These are phyloP conservation scores for Leptopilina syphax DNA, from an alignment of 2,888 invertebrate genomes.

Conservation along the genomic window DNA sequence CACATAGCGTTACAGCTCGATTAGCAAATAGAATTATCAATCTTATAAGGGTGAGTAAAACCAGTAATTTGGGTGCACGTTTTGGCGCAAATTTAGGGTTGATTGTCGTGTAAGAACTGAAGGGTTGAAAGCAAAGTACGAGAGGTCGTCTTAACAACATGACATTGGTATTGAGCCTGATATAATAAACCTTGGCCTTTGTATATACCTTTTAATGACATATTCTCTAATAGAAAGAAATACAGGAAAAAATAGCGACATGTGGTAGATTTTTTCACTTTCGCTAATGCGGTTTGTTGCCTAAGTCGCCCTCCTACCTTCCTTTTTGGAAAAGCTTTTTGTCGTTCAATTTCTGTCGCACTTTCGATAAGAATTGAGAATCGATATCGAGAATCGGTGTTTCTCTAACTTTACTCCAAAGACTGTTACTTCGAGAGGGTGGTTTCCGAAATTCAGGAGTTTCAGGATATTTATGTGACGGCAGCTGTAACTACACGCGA, in stretches of 20 bases:
- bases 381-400: constrained; percentile 69
- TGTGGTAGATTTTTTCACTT: neutral
- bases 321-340: constrained; percentile 1
- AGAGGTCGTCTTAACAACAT: constrained; percentile 11
- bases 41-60: constrained; percentile 17
- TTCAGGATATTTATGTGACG: constrained; percentile 75
- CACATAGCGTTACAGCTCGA: constrained; percentile 28
- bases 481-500: constrained; percentile 69
- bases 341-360: constrained; percentile 32
- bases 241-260: constrained; percentile 33
- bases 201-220: too few species aligned
- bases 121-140: constrained; percentile 20
- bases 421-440: constrained; percentile 48
- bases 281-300: neutral
- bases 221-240: too few species aligned
- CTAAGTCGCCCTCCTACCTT: neutral
- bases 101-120: constrained; percentile 19
- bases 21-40: constrained; percentile 33
- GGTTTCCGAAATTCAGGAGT: constrained; percentile 71
- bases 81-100: constrained; percentile 26
- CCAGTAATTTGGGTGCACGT: constrained; percentile 35
- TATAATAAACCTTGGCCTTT: neutral
- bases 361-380: constrained; percentile 70
- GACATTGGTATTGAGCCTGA: neutral
- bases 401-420: constrained; percentile 70